Evolutionary conservation across 2,113 vertebrate genomes (phyloP).

Genomic region (Cyphomyrus discorhynchus): DNA sequence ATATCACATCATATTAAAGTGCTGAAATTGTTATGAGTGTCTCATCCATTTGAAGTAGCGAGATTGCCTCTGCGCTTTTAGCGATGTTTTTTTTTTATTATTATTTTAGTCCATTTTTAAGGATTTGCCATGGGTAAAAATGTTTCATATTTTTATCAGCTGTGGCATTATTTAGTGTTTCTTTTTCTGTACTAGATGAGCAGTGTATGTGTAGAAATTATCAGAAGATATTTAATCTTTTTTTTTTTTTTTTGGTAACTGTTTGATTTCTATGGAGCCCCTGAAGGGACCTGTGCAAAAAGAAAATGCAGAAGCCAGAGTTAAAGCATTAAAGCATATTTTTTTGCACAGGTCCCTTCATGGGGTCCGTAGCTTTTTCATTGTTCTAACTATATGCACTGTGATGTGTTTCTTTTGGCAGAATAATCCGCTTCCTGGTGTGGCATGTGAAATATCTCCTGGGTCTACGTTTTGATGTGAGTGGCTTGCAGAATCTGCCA

Average conservation of each 20-base stretch:
- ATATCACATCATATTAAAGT: not conserved
- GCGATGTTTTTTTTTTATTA: not conserved
- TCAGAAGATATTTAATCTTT: not conserved
- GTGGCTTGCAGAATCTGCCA: slow-evolving; percentile 56
- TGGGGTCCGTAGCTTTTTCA: not conserved
- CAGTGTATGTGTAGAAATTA: not conserved
- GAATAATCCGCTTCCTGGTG: slow-evolving; percentile 56
- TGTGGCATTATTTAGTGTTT: not conserved
- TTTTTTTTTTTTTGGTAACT: not conserved
- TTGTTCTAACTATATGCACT: not conserved
- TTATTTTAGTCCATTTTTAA: not conserved
- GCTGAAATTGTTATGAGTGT: not conserved
- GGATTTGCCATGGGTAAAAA: not conserved
- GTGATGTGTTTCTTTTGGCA: slow-evolving; percentile 24
- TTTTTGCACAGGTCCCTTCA: no score
- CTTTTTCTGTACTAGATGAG: not conserved
- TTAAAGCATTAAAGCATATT: no score
- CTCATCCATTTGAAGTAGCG: not conserved
- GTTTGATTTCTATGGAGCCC: no score
- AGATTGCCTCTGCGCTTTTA: not conserved
- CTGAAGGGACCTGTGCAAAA: no score
- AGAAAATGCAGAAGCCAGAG: no score
- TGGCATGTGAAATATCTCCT: slow-evolving; percentile 62
- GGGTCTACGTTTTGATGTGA: slow-evolving; percentile 61
- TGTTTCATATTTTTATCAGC: not conserved